Evolutionary conservation across 2,113 vertebrate species (phyloP), one percentile per base, ranked within the genome.

Genomic region (Sterrhoptilus dennistouni): DNA sequence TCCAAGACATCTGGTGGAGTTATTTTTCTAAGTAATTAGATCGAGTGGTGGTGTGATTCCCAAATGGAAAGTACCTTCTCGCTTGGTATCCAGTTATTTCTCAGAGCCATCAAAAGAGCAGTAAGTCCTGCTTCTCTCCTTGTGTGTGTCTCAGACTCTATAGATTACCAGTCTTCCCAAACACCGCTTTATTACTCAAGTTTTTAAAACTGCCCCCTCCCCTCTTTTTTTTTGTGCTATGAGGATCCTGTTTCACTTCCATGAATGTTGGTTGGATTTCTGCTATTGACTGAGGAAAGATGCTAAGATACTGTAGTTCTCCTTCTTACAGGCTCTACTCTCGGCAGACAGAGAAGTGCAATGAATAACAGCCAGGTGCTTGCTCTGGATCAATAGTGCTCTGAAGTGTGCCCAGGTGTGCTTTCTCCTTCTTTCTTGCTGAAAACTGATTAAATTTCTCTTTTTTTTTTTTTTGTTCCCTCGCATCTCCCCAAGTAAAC

Each of bases 11-110:
- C 94, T 97, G 95, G 90, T 92, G 31, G 76, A 97, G 90, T 96
- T 97, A 97, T 97, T 97, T 97, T 96, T 96, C 90, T 96, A 92
- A 96, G 91, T 97, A 98, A 98, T 98, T 97, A 98, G 95, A 97
- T 86, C 76, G 95, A 96, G 86, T 90, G 52, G 75, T 96, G 59
- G 78, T 93, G n/a, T 47, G 95, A 97, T 96, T 97, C 95, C 94
- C 93, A 89, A 87, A 82, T 66, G 96, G 81, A 93, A 96, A 38
- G 78, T 87, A 86, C 60, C 53, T 64, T 81, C 89, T 76, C 49
- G 25, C 77, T 90, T 83, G 89, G 84, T 95, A 96, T 74, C 70
- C 70, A 45, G 93, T 91, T 89, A 92, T 97, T 97, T 97, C 89
- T 97, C 69, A 92, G 38, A 91, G 53, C 68, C 93, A 93, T 91